phyloP scores from a whole-genome alignment of 64 coral and sea anemone genomes.

The Montipora capricornis region DNA sequence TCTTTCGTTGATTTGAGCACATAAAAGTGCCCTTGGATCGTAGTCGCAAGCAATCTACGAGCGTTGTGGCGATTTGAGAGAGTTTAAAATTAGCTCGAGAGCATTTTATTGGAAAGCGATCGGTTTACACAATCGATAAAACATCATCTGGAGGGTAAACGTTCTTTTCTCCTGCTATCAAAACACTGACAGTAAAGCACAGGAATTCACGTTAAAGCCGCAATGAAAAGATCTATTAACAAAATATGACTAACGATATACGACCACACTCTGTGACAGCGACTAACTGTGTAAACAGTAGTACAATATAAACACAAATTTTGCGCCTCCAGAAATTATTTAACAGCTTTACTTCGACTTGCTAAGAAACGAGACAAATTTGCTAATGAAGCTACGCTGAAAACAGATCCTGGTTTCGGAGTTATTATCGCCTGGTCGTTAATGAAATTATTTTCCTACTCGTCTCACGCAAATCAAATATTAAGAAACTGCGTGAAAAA shows the following conservation, averaged over 20 bases:
- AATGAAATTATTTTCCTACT: not conserved
- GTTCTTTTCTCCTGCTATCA: not conserved
- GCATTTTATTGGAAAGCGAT: not conserved
- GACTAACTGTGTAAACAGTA: conserved; percentile 13
- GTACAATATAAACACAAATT: conserved; percentile 34
- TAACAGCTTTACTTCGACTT: not conserved
- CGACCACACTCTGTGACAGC: conserved; percentile 9
- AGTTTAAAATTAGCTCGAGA: not conserved
- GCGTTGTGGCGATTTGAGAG: not conserved
- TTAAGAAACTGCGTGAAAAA: conserved; percentile 1
- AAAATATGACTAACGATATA: conserved; percentile 39
- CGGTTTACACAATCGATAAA: not conserved
- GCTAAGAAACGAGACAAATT: not conserved
- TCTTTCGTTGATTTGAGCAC: not conserved
- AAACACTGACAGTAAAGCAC: not conserved
- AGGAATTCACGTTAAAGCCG: conserved; percentile 19
- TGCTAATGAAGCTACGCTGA: not conserved
- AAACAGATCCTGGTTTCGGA: not conserved
- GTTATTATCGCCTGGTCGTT: not conserved
- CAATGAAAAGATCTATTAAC: conserved; percentile 39
- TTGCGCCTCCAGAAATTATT: conserved; percentile 3
- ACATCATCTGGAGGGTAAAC: not conserved
- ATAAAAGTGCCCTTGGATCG: not conserved
- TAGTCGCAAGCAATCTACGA: not conserved
- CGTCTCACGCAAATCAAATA: conserved; percentile 38